Conservation (phyloP, 2,888 invertebrate species). For the Cyclophora albipunctata region DNA sequence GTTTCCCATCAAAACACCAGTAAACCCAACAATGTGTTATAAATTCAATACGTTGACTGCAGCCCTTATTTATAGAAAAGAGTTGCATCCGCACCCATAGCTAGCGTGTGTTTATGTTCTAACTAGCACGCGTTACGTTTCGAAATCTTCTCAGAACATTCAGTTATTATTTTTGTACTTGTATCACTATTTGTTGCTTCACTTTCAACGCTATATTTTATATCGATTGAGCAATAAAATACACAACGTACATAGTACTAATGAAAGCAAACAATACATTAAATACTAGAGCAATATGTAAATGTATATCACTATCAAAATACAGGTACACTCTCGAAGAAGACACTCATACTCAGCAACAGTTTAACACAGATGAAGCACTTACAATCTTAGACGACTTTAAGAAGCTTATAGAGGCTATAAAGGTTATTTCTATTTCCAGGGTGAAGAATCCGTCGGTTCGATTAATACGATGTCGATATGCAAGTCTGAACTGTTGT, state of each 20-base stretch:
- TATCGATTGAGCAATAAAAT: too few species aligned
- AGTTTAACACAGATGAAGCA: too few species aligned
- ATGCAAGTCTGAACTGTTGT: slow-evolving; percentile 92
- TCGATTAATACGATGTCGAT: slow-evolving; percentile 89
- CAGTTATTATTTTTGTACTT: slow-evolving; percentile 25
- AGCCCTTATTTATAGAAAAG: slow-evolving; percentile 45
- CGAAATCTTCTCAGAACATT: slow-evolving; percentile 56
- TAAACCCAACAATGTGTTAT: too few species aligned
- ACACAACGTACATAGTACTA: too few species aligned
- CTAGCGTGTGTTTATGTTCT: slow-evolving; percentile 64
- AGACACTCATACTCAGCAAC: too few species aligned
- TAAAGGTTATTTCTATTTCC: slow-evolving; percentile 2
- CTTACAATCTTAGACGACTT: not conserved
- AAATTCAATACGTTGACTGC: slow-evolving; percentile 29
- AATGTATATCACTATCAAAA: too few species aligned
- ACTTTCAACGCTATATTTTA: not conserved
- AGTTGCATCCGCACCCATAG: slow-evolving; percentile 53
- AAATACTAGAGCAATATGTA: too few species aligned
- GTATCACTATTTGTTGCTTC: slow-evolving; percentile 6
- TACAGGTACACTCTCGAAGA: too few species aligned
- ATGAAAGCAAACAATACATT: too few species aligned
- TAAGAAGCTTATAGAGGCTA: too few species aligned
- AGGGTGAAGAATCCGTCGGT: slow-evolving; percentile 85
- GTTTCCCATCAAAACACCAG: too few species aligned
- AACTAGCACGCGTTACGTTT: slow-evolving; percentile 51